Conservation (phyloP, 1,140 invertebrate genomes). For the Eumaeus atala region DNA sequence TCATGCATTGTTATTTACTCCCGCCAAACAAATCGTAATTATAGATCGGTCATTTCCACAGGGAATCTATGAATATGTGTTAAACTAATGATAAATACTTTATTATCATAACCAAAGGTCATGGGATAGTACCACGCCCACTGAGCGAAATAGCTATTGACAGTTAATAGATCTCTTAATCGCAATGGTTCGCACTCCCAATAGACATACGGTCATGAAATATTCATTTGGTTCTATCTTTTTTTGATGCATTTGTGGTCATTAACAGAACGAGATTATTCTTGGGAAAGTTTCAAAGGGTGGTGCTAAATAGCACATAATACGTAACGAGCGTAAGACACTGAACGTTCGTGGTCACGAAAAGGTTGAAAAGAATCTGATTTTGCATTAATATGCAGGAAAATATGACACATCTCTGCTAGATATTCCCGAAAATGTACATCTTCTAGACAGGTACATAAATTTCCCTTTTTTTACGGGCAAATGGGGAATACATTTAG, state of each 20-base stretch:
- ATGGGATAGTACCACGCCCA: conserved; percentile 27
- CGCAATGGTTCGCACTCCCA: conserved; percentile 42
- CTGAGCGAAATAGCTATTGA: conserved; percentile 34
- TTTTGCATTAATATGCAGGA: too few relatives aligned
- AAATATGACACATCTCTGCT: too few relatives aligned
- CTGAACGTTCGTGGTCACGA: too few relatives aligned
- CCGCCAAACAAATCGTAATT: too few relatives aligned
- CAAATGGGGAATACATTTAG: too few relatives aligned
- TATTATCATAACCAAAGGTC: conserved; percentile 25
- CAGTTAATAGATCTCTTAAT: conserved; percentile 44
- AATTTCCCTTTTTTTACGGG: too few relatives aligned
- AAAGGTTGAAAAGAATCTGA: too few relatives aligned
- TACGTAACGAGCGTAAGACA: too few relatives aligned
- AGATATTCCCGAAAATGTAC: too few relatives aligned
- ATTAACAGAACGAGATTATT: conserved; percentile 15
- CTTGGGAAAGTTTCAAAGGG: conserved; percentile 3
- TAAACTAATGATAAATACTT: conserved; percentile 13
- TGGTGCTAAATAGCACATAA: too few relatives aligned
- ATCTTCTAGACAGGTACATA: too few relatives aligned
- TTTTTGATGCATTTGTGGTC: conserved; percentile 25
- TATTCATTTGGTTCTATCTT: conserved; percentile 44
- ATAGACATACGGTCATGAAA: conserved; percentile 50
- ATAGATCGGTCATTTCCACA: not conserved
- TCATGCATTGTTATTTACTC: too few relatives aligned
- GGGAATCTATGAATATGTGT: not conserved